These are phyloP conservation scores for Leptinotarsa undecemlineata DNA, from an alignment of 1,140 invertebrate genomes.

Conservation along the genomic window DNA sequence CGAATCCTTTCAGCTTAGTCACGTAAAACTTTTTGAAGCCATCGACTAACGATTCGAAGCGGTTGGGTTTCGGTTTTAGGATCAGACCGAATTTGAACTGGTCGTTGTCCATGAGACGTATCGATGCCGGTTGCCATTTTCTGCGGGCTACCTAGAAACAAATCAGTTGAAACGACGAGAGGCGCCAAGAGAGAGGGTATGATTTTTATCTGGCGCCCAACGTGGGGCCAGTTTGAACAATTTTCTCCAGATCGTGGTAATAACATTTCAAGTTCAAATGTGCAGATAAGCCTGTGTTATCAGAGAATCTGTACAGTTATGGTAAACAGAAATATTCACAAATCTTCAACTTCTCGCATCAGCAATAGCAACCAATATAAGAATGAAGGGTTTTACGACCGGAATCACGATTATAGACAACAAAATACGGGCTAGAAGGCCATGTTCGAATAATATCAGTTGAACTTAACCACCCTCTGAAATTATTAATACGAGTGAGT, in stretches of 20 bases:
- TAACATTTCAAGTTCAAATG: too few relatives aligned
- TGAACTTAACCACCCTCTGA: too few relatives aligned
- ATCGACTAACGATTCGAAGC: conserved; percentile 75
- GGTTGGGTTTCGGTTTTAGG: conserved; percentile 75
- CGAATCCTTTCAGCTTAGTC: conserved; percentile 88
- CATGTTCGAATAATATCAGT: too few relatives aligned
- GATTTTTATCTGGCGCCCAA: background rate
- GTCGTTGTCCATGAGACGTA: conserved; percentile 95
- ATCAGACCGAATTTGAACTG: conserved; percentile 95
- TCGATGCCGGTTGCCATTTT: conserved; percentile 89
- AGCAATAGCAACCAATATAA: too few relatives aligned
- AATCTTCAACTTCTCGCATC: too few relatives aligned
- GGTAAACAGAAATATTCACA: too few relatives aligned
- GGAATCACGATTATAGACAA: too few relatives aligned
- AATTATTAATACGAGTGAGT: too few relatives aligned
- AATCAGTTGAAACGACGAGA: conserved; percentile 51
- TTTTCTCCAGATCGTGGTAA: background rate
- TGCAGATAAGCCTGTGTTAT: too few relatives aligned
- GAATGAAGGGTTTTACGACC: too few relatives aligned
- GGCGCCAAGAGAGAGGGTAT: background rate
- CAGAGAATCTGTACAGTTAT: too few relatives aligned
- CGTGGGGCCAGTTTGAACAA: background rate
- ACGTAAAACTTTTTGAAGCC: conserved; percentile 87
- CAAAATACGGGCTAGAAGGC: too few relatives aligned
- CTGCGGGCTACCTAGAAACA: conserved; percentile 54